Conservation (phyloP, 2,113 vertebrate genomes). For the Psammodynastes pulverulentus region DNA sequence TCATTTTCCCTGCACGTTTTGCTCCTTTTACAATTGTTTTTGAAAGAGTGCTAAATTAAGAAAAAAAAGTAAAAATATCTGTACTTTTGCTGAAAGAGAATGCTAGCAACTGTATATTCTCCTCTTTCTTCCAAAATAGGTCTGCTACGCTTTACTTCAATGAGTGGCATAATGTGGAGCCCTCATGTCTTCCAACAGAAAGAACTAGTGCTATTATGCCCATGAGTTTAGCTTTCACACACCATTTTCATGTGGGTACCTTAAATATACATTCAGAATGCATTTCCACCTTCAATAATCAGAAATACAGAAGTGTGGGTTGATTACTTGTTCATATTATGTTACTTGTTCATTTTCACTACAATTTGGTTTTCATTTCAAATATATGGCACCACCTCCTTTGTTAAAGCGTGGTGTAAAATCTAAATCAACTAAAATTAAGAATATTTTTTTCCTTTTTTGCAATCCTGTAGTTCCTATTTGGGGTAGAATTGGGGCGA, state of each 20-base stretch:
- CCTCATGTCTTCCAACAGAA: neutral
- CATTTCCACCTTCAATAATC: neutral
- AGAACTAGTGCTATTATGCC: neutral
- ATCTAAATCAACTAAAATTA: slow-evolving; percentile 3
- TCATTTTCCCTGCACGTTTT: slow-evolving; percentile 96
- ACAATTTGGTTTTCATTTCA: neutral
- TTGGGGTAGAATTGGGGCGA: neutral
- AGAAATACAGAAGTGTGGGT: neutral
- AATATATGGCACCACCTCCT: neutral
- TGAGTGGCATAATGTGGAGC: neutral
- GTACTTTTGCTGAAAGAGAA: slow-evolving; percentile 14
- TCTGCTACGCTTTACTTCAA: neutral
- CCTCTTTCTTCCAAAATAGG: neutral
- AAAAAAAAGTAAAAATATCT: slow-evolving; percentile 38
- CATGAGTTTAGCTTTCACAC: neutral
- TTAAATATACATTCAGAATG: neutral
- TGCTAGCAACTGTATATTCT: neutral
- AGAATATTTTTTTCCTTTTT: neutral
- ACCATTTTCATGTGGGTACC: neutral
- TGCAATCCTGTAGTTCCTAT: neutral
- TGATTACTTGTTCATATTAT: neutral
- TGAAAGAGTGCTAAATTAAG: slow-evolving; percentile 83
- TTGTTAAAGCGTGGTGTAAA: neutral
- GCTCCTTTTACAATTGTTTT: slow-evolving; percentile 97
- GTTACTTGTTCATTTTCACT: neutral